These are phyloP conservation scores for Folsomia manolachei DNA, from an alignment of 2,888 invertebrate species.

Conservation along the genomic window DNA sequence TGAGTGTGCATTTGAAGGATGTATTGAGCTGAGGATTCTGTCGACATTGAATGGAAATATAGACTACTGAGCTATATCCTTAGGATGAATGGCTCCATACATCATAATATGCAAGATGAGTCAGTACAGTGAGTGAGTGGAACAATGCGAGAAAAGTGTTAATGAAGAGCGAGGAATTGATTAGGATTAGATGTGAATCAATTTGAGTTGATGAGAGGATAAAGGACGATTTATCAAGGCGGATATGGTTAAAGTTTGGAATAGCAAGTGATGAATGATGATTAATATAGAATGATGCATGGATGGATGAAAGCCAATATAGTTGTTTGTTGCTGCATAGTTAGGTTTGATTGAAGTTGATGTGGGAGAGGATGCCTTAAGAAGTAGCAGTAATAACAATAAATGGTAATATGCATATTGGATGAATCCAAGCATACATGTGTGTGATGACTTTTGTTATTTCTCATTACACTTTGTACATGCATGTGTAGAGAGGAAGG, in stretches of 20 bases:
- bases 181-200: constrained; percentile 34
- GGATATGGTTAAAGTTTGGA: constrained; percentile 21
- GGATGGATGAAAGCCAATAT: background rate
- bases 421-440: too few relatives aligned
- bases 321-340: too few relatives aligned
- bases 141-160: constrained; percentile 28
- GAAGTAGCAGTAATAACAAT: too few relatives aligned
- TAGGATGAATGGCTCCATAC: background rate
- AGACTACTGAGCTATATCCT: background rate
- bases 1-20: background rate
- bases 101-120: background rate
- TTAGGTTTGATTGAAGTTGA: too few relatives aligned
- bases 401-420: too few relatives aligned
- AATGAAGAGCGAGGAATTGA: constrained; percentile 31
- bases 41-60: background rate
- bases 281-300: constrained; percentile 15
- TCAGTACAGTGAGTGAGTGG: background rate
- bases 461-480: constrained; percentile 5
- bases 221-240: constrained; percentile 16
- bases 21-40: background rate
- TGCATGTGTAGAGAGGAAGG: too few relatives aligned
- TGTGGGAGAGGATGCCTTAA: too few relatives aligned
- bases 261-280: constrained; percentile 24
- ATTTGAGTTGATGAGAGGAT: constrained; percentile 29
- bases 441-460: constrained; percentile 15